Conservation (phyloP, 2,888 invertebrate genomes). For the Scaptomyza tumidula region DNA sequence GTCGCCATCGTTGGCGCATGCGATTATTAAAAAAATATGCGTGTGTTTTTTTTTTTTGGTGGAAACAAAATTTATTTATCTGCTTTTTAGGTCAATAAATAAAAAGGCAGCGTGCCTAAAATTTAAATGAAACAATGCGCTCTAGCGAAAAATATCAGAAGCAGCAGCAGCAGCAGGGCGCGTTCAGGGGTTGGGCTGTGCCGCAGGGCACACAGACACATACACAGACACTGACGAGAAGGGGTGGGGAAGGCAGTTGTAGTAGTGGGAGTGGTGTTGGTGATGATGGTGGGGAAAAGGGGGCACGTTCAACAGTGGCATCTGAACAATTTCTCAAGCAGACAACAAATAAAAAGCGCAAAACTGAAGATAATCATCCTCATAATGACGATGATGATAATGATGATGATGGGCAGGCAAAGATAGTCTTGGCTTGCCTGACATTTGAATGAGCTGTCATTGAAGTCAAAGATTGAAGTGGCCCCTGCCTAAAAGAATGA, state of each 20-base stretch:
- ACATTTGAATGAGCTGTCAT: slow-evolving; percentile 66
- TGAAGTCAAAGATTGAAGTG: slow-evolving; percentile 41
- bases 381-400: slow-evolving; percentile 12
- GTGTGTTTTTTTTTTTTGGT: slow-evolving; percentile 43
- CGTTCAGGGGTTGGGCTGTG: slow-evolving; percentile 53
- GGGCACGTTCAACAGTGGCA: slow-evolving; percentile 56
- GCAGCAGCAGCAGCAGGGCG: slow-evolving; percentile 46
- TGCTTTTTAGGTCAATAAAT: slow-evolving; percentile 77
- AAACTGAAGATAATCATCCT: slow-evolving; percentile 41
- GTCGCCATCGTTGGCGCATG: slow-evolving; percentile 60
- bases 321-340: slow-evolving; percentile 73
- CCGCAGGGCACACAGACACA: slow-evolving; percentile 1
- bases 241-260: not conserved
- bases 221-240: not conserved
- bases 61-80: slow-evolving; percentile 70
- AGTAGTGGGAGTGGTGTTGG: not conserved
- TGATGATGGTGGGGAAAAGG: not conserved
- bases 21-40: slow-evolving; percentile 75
- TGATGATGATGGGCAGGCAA: slow-evolving; percentile 39
- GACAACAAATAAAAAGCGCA: slow-evolving; percentile 67
- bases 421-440: slow-evolving; percentile 42
- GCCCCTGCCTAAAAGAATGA: slow-evolving; percentile 15
- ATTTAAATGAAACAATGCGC: slow-evolving; percentile 72
- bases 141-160: slow-evolving; percentile 22
- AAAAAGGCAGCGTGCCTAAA: slow-evolving; percentile 72